Base-by-base conservation (phyloP, 2,888 invertebrate species). In the Argyresthia goedartella region DNA sequence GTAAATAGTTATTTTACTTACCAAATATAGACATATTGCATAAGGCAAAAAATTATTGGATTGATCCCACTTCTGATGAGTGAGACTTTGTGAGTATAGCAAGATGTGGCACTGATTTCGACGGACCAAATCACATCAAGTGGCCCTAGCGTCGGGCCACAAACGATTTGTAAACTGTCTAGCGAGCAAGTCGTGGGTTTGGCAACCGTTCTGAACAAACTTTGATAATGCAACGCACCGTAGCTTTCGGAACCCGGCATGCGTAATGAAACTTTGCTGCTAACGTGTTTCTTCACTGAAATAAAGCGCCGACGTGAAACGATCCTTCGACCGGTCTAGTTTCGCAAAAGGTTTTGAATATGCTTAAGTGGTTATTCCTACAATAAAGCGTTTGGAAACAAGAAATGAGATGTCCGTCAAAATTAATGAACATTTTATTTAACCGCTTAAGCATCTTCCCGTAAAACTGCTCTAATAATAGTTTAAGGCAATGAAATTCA, bases 191-290 rank as follows among this genome's bases (percentile, higher is more conserved):
- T 39, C 65, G 60, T 63, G 55, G 59, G 59, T 78, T 80, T 79
- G 76, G 79, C 73, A 81, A 81, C 69, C 63, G 64, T 69, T 79
- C 71, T 71, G 66, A 76, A 67, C 72, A 73, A 79, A 78, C 76
- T 72, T 25, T 73, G 72, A 73, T 77, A 80, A 75, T 72, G 68
- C 77, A 66, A 66, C n/a, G n/a, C n/a, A n/a, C 65, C 66, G 50
- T 50, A 70, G 69, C 71, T 76, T 76, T 74, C 71, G 69, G 72
- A 73, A 73, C 48, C 48, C 71, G 66, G 64, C 65, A 65, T 64
- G 60, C 61, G 65, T 66, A 67, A 69, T 69, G 62, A 71, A 69
- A 67, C 67, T 66, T 65, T 35, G 13, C 25, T 44, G 14, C 15
- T 13, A 3, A 14, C 61, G 59, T 57, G 64, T 70, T 73, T 66